Evolutionary conservation across 92 coral and sea anemone genomes (phyloP).

Genomic region (Diadumene lineata): DNA sequence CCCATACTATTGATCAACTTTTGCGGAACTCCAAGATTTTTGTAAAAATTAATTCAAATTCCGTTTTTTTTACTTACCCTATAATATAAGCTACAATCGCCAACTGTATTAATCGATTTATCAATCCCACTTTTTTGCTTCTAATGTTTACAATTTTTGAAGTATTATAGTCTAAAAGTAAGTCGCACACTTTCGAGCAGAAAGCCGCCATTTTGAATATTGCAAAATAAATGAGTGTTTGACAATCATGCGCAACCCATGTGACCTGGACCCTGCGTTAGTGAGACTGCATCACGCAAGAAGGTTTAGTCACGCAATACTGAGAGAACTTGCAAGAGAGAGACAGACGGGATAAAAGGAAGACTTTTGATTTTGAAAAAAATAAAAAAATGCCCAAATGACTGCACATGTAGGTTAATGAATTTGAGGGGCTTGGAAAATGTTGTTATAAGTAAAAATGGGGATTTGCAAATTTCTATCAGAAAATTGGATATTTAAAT

Average conservation of each 20-base stretch:
- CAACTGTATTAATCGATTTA: conserved; percentile 76
- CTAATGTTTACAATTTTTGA: conserved; percentile 82
- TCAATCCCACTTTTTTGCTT: conserved; percentile 86
- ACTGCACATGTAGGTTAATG: too few species aligned
- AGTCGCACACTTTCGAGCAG: conserved; percentile 18
- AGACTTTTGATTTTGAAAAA: too few species aligned
- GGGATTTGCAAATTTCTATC: too few species aligned
- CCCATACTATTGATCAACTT: too few species aligned
- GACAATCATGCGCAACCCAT: not conserved
- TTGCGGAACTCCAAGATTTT: too few species aligned
- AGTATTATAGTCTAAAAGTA: conserved; percentile 67
- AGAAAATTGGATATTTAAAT: too few species aligned
- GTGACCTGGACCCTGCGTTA: not conserved
- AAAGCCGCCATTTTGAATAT: conserved; percentile 18
- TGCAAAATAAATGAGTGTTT: not conserved
- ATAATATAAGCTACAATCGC: conserved; percentile 73
- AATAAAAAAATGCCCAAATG: too few species aligned
- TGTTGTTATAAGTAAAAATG: too few species aligned
- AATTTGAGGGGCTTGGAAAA: too few species aligned
- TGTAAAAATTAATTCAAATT: too few species aligned
- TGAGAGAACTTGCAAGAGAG: not conserved
- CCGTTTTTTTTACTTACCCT: conserved; percentile 86
- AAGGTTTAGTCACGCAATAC: conserved; percentile 22
- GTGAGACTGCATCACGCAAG: too few species aligned
- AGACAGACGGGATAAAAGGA: too few species aligned